A percentile compares a stretch with the other conserved stretches of the same genome.
Evolutionary conservation across 2,888 invertebrate genomes (phyloP).

Genomic region (Halictus quadricinctus): DNA sequence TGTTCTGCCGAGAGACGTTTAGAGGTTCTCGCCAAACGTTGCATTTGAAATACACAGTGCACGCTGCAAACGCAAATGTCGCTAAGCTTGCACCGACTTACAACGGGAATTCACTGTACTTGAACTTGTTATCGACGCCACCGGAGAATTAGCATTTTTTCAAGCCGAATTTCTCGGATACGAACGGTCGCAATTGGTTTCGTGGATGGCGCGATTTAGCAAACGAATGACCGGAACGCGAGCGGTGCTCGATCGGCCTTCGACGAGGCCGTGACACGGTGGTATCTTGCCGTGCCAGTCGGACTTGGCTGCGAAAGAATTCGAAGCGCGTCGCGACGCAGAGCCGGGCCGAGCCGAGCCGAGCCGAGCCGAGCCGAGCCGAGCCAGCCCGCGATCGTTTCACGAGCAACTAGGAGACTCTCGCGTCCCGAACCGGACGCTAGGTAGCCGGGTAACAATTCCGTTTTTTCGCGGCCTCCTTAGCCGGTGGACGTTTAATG

Average conservation of each 20-base stretch:
- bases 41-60: too few species aligned
- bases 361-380: background rate
- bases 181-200: too few species aligned
- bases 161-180: background rate
- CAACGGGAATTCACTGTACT: too few species aligned
- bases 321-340: background rate
- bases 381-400: background rate
- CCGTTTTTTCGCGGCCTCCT: background rate
- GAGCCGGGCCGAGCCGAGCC: background rate
- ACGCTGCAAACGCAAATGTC: too few species aligned
- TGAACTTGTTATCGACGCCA: too few species aligned
- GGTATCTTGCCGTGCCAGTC: conserved; percentile 25
- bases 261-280: conserved; percentile 39
- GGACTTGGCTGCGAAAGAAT: conserved; percentile 3
- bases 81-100: too few species aligned
- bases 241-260: conserved; percentile 23
- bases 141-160: too few species aligned
- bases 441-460: background rate
- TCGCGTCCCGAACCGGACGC: background rate
- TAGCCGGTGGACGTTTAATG: conserved; percentile 7
- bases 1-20: too few species aligned
- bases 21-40: too few species aligned
- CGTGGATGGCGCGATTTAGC: background rate
- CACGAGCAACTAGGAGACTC: background rate
- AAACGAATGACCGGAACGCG: background rate